Percentiles rank a stretch among this genome's conserved stretches.
Conservation (phyloP, 2,888 invertebrate genomes). For the Amblyjoppa fuscipennis region DNA sequence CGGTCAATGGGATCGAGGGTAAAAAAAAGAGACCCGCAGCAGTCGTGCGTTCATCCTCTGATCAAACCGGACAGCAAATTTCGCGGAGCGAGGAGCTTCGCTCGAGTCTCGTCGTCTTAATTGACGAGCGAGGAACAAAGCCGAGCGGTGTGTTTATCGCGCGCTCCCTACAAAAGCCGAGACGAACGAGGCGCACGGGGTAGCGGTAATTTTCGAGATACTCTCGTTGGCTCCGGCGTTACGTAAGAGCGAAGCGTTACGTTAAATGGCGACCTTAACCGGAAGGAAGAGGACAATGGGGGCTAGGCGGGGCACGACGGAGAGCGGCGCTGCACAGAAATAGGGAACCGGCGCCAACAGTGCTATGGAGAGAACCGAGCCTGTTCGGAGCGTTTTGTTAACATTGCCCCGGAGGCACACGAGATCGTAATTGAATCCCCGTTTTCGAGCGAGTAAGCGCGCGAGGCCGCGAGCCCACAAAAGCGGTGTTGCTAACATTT, state of each 20-base stretch:
- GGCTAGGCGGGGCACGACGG: constrained; percentile 8
- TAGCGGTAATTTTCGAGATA: constrained; percentile 46
- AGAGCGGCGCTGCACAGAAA: constrained; percentile 7
- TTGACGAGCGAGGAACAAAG: neutral
- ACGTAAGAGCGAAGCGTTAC: constrained; percentile 40
- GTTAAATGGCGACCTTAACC: constrained; percentile 42
- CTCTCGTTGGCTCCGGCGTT: constrained; percentile 8
- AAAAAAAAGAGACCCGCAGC: too few relatives aligned
- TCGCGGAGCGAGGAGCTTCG: neutral
- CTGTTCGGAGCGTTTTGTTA: constrained; percentile 65
- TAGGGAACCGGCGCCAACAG: constrained; percentile 33
- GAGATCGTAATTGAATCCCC: constrained; percentile 79
- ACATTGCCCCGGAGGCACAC: constrained; percentile 67
- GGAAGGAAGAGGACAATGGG: constrained; percentile 53
- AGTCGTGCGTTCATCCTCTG: neutral
- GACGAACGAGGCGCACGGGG: neutral
- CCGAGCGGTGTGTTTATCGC: constrained; percentile 1
- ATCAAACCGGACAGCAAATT: neutral
- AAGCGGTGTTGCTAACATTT: constrained; percentile 73
- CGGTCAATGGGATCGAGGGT: too few relatives aligned
- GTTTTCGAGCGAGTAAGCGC: constrained; percentile 76
- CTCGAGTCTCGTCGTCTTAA: neutral
- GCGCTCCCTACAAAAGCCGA: neutral
- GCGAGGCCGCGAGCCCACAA: constrained; percentile 75
- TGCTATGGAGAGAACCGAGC: constrained; percentile 19